phyloP scores from a whole-genome alignment of 2,888 invertebrate genomes.

The Meloe dianella region DNA sequence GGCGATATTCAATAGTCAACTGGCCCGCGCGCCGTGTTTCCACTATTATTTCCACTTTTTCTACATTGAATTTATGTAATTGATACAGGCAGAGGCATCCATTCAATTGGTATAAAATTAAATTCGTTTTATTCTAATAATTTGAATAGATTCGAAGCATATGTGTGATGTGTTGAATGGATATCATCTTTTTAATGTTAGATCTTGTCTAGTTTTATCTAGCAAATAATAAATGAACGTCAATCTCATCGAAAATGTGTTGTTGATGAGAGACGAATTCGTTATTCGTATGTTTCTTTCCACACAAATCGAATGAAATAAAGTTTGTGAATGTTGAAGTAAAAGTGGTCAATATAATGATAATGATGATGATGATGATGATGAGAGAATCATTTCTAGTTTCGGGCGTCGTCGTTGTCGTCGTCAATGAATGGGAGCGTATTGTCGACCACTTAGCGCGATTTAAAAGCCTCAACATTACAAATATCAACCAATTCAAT shows the following conservation, averaged over 20 bases:
- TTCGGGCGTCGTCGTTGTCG: too few species aligned
- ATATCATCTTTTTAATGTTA: background rate
- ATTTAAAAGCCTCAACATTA: conserved; percentile 49
- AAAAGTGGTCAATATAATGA: conserved; percentile 18
- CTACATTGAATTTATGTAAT: conserved; percentile 11
- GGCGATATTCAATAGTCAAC: conserved; percentile 25
- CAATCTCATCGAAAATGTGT: background rate
- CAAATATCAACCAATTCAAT: conserved; percentile 53
- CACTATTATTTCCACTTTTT: conserved; percentile 18
- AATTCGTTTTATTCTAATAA: too few species aligned
- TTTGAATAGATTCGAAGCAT: background rate
- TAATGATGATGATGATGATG: conserved; percentile 23
- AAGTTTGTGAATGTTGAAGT: background rate
- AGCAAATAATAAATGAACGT: background rate
- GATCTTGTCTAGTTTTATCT: background rate
- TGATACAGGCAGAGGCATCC: conserved; percentile 12
- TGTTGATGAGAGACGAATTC: background rate
- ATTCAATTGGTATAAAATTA: background rate
- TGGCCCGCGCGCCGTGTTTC: too few species aligned
- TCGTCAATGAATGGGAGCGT: conserved; percentile 40
- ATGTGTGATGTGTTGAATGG: background rate
- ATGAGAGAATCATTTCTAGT: conserved; percentile 27
- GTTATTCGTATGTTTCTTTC: too few species aligned
- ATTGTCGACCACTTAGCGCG: conserved; percentile 52
- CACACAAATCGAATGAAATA: background rate